These are phyloP conservation scores for Nyctereutes procyonoides DNA, from an alignment of 2,113 vertebrate species.

Conservation along the genomic window DNA sequence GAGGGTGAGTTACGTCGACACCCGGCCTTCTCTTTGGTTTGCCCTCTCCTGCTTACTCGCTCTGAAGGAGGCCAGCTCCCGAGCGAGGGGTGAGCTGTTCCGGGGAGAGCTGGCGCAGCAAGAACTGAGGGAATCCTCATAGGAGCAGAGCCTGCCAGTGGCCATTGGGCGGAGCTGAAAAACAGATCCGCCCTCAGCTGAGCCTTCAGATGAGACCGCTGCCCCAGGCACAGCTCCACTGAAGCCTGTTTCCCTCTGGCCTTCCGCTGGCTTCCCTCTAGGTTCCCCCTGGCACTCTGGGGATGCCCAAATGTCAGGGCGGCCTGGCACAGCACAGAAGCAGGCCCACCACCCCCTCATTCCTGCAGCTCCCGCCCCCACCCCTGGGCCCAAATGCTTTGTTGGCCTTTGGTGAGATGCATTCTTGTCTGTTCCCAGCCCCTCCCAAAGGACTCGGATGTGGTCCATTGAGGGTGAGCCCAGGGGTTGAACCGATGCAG, in stretches of 20 bases:
- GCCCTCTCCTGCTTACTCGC: background rate
- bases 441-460: background rate
- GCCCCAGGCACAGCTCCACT: background rate
- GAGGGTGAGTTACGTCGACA: background rate
- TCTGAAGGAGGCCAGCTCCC: background rate
- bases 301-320: background rate
- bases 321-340: background rate
- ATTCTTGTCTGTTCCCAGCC: background rate
- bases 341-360: background rate
- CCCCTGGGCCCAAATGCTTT: background rate
- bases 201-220: background rate
- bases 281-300: background rate
- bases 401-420: background rate
- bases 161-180: background rate
- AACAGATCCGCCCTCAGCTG: background rate
- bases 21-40: background rate
- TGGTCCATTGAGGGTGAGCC: background rate
- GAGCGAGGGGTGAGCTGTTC: rapidly evolving
- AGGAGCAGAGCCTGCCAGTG: background rate
- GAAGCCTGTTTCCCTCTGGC: background rate
- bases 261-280: background rate
- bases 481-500: background rate
- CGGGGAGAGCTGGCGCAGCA: background rate
- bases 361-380: background rate
- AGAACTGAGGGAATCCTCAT: background rate